These are phyloP conservation scores for Psix sp. DNA, from an alignment of 1,140 invertebrate species.

Conservation along the genomic window DNA sequence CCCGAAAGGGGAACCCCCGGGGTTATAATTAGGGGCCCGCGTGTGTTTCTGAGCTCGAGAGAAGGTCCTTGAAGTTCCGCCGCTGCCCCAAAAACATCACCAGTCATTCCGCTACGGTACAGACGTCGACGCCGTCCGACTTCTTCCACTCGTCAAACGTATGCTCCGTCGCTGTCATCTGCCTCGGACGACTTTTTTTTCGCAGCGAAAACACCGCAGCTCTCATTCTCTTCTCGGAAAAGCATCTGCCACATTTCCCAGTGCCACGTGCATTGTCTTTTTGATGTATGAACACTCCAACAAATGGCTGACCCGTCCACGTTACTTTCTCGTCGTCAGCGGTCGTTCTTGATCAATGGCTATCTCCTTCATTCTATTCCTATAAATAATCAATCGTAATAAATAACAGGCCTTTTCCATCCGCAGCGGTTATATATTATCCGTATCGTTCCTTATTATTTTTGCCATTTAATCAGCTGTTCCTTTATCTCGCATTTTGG, in stretches of 20 bases:
- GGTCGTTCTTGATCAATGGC: conserved; percentile 33
- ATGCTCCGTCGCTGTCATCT: conserved; percentile 52
- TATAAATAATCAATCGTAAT: too few relatives aligned
- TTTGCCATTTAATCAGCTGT: too few relatives aligned
- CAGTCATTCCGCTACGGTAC: conserved; percentile 62
- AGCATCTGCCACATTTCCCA: conserved; percentile 49
- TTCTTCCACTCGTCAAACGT: conserved; percentile 28
- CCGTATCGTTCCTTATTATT: too few relatives aligned
- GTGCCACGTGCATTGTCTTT: conserved; percentile 23
- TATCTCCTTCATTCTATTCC: too few relatives aligned
- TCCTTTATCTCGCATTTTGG: too few relatives aligned
- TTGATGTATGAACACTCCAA: conserved; percentile 21
- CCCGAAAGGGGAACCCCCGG: conserved; percentile 68
- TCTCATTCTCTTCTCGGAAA: conserved; percentile 25
- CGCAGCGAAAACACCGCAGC: conserved; percentile 29
- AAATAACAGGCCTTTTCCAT: too few relatives aligned
- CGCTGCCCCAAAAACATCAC: conserved; percentile 70
- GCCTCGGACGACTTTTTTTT: conserved; percentile 26
- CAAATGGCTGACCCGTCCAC: conserved; percentile 19
- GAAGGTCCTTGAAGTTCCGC: conserved; percentile 68
- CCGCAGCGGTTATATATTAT: too few relatives aligned
- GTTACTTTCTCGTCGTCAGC: conserved; percentile 18
- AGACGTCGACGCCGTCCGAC: conserved; percentile 29
- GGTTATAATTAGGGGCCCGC: conserved; percentile 72
- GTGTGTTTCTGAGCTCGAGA: conserved; percentile 67